A percentile compares a stretch with the other conserved stretches of the same genome.
phyloP scores from a whole-genome alignment of 1,140 invertebrate genomes.

The Bathynomus jamesi region DNA sequence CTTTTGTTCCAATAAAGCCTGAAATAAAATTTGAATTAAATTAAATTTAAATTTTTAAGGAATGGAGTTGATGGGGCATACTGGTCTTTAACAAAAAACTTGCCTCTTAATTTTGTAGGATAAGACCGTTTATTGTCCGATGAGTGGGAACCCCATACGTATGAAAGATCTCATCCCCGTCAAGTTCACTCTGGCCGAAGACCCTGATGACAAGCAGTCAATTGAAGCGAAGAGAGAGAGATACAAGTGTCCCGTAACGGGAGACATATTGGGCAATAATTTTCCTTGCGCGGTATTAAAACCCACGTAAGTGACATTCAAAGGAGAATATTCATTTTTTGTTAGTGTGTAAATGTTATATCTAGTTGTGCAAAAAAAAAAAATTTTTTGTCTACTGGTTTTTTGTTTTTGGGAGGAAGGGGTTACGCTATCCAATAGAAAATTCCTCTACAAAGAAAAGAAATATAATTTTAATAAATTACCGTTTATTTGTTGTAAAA shows the following conservation, averaged over 20 bases:
- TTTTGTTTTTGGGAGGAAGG: no score
- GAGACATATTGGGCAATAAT: slow-evolving; percentile 90
- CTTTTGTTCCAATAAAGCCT: no score
- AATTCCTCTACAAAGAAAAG: no score
- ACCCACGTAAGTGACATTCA: slow-evolving; percentile 64
- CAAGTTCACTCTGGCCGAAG: slow-evolving; percentile 84
- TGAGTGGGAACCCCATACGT: slow-evolving; percentile 80
- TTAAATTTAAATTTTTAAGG: no score
- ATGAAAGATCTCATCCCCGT: slow-evolving; percentile 89
- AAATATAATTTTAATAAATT: no score
- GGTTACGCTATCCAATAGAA: no score
- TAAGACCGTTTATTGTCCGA: slow-evolving; percentile 83
- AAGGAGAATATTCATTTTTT: neutral
- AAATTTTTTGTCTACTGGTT: no score
- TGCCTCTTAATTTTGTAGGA: no score
- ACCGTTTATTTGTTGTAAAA: no score
- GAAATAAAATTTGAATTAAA: no score
- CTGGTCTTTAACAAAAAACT: no score
- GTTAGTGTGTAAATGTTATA: neutral
- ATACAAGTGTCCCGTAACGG: slow-evolving; percentile 96
- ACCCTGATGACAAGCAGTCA: slow-evolving; percentile 55
- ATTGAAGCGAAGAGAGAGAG: slow-evolving; percentile 51
- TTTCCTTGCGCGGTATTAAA: slow-evolving; percentile 84
- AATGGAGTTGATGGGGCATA: no score
- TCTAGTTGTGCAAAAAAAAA: neutral